These are phyloP conservation scores for Sinodicranocentrus sp. DNA, from an alignment of 2,888 invertebrate genomes.

Conservation along the genomic window DNA sequence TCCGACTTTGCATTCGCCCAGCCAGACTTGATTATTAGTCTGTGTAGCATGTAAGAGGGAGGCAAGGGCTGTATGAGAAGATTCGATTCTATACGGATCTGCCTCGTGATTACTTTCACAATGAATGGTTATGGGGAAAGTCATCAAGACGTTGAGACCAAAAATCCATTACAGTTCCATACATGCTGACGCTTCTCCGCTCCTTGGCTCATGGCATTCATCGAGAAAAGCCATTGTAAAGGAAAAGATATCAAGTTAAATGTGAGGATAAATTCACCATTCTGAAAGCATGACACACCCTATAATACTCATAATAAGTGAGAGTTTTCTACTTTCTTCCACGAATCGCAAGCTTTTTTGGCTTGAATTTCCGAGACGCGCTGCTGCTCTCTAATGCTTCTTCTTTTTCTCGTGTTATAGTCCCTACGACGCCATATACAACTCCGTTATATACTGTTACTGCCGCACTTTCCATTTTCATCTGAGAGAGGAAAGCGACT, in stretches of 20 bases:
- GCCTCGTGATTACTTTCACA: conserved; percentile 1
- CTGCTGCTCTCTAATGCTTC: not conserved
- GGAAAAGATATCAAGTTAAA: conserved; percentile 63
- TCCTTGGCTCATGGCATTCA: conserved; percentile 18
- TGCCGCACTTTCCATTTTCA: conserved; percentile 69
- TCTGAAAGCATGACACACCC: conserved; percentile 67
- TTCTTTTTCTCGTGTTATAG: conserved; percentile 49
- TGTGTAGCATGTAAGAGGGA: too few species aligned
- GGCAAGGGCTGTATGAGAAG: too few species aligned
- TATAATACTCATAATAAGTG: conserved; percentile 65
- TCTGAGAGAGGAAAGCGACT: conserved; percentile 49
- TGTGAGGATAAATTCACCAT: conserved; percentile 65
- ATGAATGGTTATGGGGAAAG: conserved; percentile 48
- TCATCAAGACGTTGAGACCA: conserved; percentile 36
- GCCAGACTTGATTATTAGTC: too few species aligned
- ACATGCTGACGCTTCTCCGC: conserved; percentile 34
- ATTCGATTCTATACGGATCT: too few species aligned
- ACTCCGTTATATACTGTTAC: conserved; percentile 68
- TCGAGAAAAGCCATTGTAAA: conserved; percentile 50
- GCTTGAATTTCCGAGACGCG: conserved; percentile 20
- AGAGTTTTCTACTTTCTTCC: conserved; percentile 59
- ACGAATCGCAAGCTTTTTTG: conserved; percentile 27
- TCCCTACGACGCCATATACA: conserved; percentile 67
- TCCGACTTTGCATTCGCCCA: too few species aligned
- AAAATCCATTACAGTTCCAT: conserved; percentile 36